Conservation (phyloP, 2,888 invertebrate species). For the Calameuta pallipes region DNA sequence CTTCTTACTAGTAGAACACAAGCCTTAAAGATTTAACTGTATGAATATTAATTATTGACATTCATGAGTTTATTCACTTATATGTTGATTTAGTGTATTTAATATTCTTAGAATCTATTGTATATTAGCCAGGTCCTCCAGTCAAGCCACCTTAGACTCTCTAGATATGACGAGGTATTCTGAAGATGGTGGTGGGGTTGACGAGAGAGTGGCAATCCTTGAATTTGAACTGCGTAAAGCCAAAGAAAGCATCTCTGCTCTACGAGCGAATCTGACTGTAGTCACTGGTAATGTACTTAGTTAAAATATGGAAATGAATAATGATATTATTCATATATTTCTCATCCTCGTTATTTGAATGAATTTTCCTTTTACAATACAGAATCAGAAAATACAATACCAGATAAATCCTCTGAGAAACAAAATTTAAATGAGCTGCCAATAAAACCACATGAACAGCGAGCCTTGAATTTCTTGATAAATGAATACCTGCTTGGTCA, state of each 20-base stretch:
- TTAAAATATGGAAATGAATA: neutral
- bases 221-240: conserved; percentile 91
- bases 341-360: neutral
- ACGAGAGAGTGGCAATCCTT: conserved; percentile 83
- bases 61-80: conserved; percentile 7
- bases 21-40: neutral
- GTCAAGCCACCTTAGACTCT: conserved; percentile 88
- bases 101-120: neutral
- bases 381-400: conserved; percentile 69
- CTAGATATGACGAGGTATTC: conserved; percentile 87
- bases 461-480: conserved; percentile 86
- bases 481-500: conserved; percentile 85
- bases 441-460: conserved; percentile 84
- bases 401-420: conserved; percentile 66
- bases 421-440: conserved; percentile 60
- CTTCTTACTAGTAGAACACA: neutral
- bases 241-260: conserved; percentile 83
- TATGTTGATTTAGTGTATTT: conserved; percentile 6
- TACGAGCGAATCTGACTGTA: conserved; percentile 84
- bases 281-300: conserved; percentile 71
- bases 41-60: neutral
- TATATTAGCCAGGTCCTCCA: conserved; percentile 78
- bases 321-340: neutral
- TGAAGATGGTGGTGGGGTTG: conserved; percentile 87
- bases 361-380: conserved; percentile 33